phyloP scores from a whole-genome alignment of 1,140 invertebrate species.

The Belonocnema kinseyi region DNA sequence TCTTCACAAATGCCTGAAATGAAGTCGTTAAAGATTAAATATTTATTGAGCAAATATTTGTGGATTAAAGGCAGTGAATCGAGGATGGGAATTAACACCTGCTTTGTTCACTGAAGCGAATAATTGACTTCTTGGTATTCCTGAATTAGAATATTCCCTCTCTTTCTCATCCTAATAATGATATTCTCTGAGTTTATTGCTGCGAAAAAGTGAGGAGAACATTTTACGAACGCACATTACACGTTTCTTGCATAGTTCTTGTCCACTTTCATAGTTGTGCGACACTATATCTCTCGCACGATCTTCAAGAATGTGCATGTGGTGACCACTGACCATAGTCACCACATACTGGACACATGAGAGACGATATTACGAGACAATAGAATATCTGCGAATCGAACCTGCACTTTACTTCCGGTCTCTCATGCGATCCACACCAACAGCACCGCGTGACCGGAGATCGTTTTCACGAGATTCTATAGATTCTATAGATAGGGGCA shows the following conservation, averaged over 20 bases:
- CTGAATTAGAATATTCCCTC: too few species aligned
- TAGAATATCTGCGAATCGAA: slow-evolving; percentile 34
- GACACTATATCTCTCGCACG: slow-evolving; percentile 16
- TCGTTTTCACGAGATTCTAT: slow-evolving; percentile 48
- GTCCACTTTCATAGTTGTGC: neutral
- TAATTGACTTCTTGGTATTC: too few species aligned
- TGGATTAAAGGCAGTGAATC: too few species aligned
- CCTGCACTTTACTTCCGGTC: slow-evolving; percentile 43
- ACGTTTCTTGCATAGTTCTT: neutral
- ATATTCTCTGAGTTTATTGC: neutral
- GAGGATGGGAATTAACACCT: too few species aligned
- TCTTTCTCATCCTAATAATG: neutral
- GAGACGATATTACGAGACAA: slow-evolving; percentile 36
- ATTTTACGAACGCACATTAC: neutral
- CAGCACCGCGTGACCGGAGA: slow-evolving; percentile 52
- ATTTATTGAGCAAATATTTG: too few species aligned
- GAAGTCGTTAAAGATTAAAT: too few species aligned
- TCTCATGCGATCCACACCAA: slow-evolving; percentile 39
- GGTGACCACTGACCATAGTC: neutral
- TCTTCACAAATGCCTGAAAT: too few species aligned
- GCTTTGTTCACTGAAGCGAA: too few species aligned
- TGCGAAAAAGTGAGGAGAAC: neutral
- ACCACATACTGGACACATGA: neutral
- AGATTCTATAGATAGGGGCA: slow-evolving; percentile 50
- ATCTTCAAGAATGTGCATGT: slow-evolving; percentile 19